A percentile compares a stretch with the other conserved stretches of the same genome.
Conservation (phyloP, 2,797 vertebrate genomes). For the Xiphorhynchus erythropygius region DNA sequence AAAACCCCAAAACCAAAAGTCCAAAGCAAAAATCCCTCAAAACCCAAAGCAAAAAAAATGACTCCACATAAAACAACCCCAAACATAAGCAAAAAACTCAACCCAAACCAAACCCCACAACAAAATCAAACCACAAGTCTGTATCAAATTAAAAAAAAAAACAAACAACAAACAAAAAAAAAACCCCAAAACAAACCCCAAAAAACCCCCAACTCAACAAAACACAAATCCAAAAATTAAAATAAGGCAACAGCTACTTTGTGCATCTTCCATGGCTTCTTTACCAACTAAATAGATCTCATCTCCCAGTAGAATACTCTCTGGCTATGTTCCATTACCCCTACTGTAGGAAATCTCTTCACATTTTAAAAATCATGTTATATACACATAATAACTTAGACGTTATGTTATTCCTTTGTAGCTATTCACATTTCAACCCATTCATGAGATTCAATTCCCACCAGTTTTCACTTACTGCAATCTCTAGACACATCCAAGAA, state of each 20-base stretch:
- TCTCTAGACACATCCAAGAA: background rate
- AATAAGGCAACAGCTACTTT: background rate
- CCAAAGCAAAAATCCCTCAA: fast-evolving
- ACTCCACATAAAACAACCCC: background rate
- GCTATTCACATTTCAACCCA: background rate
- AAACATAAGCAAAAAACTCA: background rate
- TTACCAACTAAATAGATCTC: background rate
- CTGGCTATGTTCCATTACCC: background rate
- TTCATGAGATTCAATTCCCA: background rate
- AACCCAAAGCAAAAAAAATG: background rate
- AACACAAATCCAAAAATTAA: background rate
- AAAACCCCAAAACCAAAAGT: background rate
- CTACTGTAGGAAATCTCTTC: background rate
- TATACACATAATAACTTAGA: background rate
- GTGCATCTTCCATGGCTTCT: background rate
- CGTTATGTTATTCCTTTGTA: background rate
- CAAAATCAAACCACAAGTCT: background rate
- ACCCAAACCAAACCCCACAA: background rate
- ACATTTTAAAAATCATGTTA: background rate
- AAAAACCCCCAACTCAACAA: fast-evolving
- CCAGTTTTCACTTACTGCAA: background rate
- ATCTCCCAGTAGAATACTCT: background rate
- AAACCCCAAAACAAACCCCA: fast-evolving
- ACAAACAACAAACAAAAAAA: background rate
- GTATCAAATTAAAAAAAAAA: background rate